Evolutionary conservation across 1,140 invertebrate species (phyloP).

Genomic region (Neelides sp.): DNA sequence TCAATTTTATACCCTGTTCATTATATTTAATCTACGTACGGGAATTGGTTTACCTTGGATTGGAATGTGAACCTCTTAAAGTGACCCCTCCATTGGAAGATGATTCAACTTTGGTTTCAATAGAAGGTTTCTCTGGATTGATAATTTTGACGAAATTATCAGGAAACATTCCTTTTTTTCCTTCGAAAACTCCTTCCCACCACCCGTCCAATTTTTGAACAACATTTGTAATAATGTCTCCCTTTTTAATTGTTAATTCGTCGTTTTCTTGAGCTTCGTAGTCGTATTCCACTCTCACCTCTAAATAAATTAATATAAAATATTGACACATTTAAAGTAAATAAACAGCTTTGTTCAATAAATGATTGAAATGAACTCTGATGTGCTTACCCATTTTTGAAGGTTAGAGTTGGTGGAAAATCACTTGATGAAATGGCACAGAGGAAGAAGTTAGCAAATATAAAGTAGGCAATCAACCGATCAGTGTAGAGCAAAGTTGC

Average conservation of each 20-base stretch:
- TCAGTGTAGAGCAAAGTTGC: no score
- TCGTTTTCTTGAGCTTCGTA: slow-evolving; percentile 66
- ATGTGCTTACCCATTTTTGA: no score
- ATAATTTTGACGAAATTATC: slow-evolving; percentile 82
- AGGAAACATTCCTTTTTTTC: slow-evolving; percentile 88
- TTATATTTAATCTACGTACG: no score
- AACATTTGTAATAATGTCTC: slow-evolving; percentile 74
- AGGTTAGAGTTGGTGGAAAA: no score
- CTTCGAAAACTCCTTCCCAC: slow-evolving; percentile 88
- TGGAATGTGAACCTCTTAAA: no score
- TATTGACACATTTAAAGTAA: not conserved
- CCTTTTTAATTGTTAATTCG: slow-evolving; percentile 73
- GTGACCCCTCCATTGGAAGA: no score
- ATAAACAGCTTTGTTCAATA: not conserved
- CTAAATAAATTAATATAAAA: slow-evolving; percentile 7
- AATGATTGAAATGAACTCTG: not conserved
- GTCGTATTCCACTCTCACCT: slow-evolving; percentile 53
- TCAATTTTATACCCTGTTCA: no score
- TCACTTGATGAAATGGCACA: no score
- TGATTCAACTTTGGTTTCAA: no score
- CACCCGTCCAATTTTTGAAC: slow-evolving; percentile 78
- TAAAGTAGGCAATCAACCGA: no score
- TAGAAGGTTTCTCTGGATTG: slow-evolving; percentile 1
- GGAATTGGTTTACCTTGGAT: no score
- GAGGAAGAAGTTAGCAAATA: no score